A percentile compares a stretch with the other conserved stretches of the same genome.
Conservation (phyloP, 37 sponge, comb jelly and placozoan species). For the Oopsacas minuta region DNA sequence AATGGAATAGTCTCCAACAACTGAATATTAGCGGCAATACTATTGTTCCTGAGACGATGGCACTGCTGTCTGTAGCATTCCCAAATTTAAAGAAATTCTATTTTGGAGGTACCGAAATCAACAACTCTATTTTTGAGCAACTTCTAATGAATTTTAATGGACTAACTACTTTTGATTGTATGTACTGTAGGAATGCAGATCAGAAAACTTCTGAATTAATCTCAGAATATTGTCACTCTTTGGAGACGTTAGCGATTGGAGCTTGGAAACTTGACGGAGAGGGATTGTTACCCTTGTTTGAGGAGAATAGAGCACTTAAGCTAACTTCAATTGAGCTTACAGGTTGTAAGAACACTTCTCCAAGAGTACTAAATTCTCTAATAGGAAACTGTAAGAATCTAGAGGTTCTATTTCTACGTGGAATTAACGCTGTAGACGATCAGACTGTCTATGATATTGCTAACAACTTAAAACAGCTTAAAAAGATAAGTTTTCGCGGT, state of each 20-base stretch:
- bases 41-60: neutral
- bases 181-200: neutral
- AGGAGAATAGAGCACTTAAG: neutral
- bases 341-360: neutral
- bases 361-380: neutral
- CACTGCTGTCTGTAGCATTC: neutral
- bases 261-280: neutral
- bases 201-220: neutral
- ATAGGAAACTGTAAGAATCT: conserved; percentile 3
- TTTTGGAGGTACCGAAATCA: neutral
- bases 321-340: neutral
- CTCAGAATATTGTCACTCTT: neutral
- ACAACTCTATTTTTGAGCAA: neutral
- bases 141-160: neutral
- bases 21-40: neutral
- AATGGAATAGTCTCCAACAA: neutral
- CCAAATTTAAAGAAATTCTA: neutral
- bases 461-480: neutral
- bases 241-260: neutral
- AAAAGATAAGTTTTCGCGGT: conserved; percentile 16
- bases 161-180: neutral
- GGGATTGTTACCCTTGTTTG: neutral
- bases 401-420: neutral
- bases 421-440: neutral
- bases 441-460: neutral